These are phyloP conservation scores for Cantharis flavilabris DNA, from an alignment of 2,888 invertebrate genomes.

Conservation along the genomic window DNA sequence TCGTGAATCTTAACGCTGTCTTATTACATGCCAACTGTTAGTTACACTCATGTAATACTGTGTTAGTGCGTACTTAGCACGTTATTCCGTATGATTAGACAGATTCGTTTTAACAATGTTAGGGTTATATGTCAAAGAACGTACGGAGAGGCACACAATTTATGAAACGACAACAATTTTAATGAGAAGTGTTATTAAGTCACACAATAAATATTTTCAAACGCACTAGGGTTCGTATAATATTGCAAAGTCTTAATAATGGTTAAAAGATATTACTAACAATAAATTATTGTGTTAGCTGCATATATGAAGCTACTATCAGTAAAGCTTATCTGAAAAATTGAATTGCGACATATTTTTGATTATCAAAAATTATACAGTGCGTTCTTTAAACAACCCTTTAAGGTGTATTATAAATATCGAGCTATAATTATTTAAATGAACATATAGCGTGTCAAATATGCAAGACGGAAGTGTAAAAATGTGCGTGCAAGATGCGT, in stretches of 20 bases:
- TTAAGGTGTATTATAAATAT: background rate
- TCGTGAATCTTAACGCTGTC: constrained; percentile 39
- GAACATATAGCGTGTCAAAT: constrained; percentile 15
- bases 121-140: constrained; percentile 51
- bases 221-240: background rate
- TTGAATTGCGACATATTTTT: background rate
- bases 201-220: background rate
- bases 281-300: background rate
- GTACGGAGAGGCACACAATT: constrained; percentile 42
- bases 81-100: constrained; percentile 55
- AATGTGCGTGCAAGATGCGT: constrained; percentile 17
- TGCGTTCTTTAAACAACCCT: background rate
- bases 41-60: constrained; percentile 50
- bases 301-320: background rate
- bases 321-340: background rate
- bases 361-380: background rate
- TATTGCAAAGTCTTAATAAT: background rate
- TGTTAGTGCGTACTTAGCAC: constrained; percentile 54
- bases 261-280: background rate
- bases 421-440: constrained; percentile 9
- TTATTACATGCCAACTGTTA: constrained; percentile 46
- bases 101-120: constrained; percentile 54
- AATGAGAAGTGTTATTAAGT: constrained; percentile 41
- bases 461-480: constrained; percentile 18
- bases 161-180: constrained; percentile 44